Percentiles rank a stretch among this genome's conserved stretches.
Evolutionary conservation across 2,113 vertebrate genomes (phyloP).

Genomic region (Aldabrachelys gigantea): DNA sequence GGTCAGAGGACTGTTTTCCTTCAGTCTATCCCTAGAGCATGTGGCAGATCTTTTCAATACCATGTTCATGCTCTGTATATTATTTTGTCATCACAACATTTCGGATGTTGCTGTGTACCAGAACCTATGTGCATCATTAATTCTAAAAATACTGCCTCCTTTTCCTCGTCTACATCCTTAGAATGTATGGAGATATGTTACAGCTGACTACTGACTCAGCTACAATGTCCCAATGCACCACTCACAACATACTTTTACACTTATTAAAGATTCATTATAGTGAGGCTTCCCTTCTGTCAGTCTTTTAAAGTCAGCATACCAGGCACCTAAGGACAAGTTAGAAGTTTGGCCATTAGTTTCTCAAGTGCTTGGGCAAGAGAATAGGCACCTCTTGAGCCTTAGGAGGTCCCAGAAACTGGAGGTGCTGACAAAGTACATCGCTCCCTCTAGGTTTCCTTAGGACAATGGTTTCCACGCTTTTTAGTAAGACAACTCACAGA

Average conservation of each 20-base stretch:
- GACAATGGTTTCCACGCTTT: background rate
- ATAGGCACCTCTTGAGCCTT: rapidly evolving
- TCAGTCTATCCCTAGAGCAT: background rate
- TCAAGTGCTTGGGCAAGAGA: background rate
- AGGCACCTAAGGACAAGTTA: background rate
- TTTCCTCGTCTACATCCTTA: background rate
- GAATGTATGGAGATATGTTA: background rate
- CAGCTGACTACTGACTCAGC: background rate
- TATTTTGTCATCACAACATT: conserved; percentile 1
- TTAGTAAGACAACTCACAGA: background rate
- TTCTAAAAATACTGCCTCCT: background rate
- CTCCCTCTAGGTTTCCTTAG: background rate
- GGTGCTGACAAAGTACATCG: background rate
- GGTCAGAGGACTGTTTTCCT: background rate
- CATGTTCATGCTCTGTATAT: background rate
- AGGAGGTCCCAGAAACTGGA: background rate
- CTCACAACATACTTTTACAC: background rate
- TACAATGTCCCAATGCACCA: background rate
- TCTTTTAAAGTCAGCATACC: background rate
- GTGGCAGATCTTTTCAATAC: conserved; percentile 2
- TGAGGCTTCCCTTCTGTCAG: background rate
- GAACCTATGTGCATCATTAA: background rate
- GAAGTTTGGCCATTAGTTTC: rapidly evolving
- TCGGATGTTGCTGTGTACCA: background rate
- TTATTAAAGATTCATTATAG: background rate